Evolutionary conservation across 1,140 invertebrate genomes (phyloP), one percentile per base, ranked within the genome.

Genomic region (Oncopodura yosiiana): DNA sequence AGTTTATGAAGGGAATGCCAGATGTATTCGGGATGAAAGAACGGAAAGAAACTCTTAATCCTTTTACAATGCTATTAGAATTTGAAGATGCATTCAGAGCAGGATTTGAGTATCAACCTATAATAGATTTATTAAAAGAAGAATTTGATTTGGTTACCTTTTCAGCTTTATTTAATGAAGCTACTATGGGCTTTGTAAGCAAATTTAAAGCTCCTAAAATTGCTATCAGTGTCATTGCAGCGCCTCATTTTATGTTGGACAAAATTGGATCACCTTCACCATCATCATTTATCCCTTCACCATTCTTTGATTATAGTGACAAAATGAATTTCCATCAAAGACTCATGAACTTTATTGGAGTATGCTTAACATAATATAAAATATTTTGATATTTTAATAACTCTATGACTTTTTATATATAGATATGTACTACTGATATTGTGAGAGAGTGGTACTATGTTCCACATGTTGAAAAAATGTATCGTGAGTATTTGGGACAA

Each of bases 401-500:
- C n/a, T n/a, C n/a, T n/a, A n/a, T n/a, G n/a, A n/a, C n/a, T n/a
- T n/a, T n/a, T n/a, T n/a, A n/a, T n/a, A n/a, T n/a, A n/a, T n/a
- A n/a, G n/a, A n/a, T n/a, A n/a, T n/a, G n/a, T n/a, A n/a, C n/a
- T n/a, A n/a, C n/a, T n/a, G n/a, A n/a, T n/a, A n/a, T 76, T 3
- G 73, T 44, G 9, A 23, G 3, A 1, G 34, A 59, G 16, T 44
- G 23, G 18, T 45, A 34, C 12, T 49, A 39, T 23, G 1, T 58
- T 14, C 60, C 64, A 19, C 12, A 19, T 11, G 39, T 60, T 34
- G 61, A 65, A 11, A 39, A 21, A 6, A 43, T 63, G 5, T 63
- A 63, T 37, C 39, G 59, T 30, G 30, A 62, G 19, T 41, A 60
- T 23, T 38, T 66, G 21, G 46, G 42, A 11, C n/a, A 62, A 11